Percentiles rank a stretch among this genome's conserved stretches.
Conservation (phyloP, 2,888 invertebrate species). For the Mycalesis mineus region DNA sequence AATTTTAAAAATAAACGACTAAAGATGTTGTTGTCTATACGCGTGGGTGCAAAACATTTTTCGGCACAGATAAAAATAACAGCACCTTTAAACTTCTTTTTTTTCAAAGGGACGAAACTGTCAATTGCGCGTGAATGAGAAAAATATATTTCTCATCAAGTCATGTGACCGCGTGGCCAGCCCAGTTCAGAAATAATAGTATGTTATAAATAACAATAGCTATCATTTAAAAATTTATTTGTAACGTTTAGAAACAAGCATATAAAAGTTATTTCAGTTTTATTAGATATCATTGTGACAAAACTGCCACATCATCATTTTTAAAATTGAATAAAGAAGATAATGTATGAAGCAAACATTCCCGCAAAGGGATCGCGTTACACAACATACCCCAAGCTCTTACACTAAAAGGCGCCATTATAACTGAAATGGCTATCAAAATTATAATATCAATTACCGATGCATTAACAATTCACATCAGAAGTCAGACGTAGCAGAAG, state of each 20-base stretch:
- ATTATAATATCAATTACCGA: slow-evolving; percentile 78
- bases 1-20: too few relatives aligned
- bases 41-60: too few relatives aligned
- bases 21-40: too few relatives aligned
- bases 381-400: slow-evolving; percentile 35
- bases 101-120: too few relatives aligned
- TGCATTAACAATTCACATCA: slow-evolving; percentile 78
- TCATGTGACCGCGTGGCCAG: too few relatives aligned
- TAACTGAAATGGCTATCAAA: slow-evolving; percentile 62
- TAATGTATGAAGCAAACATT: not conserved
- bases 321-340: not conserved
- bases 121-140: too few relatives aligned
- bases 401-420: slow-evolving; percentile 55
- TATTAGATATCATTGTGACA: not conserved
- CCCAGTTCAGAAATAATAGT: too few relatives aligned
- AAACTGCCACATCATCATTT: not conserved
- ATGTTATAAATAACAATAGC: too few relatives aligned
- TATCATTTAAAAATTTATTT: too few relatives aligned
- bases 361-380: slow-evolving; percentile 23
- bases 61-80: too few relatives aligned
- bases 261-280: not conserved
- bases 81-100: too few relatives aligned
- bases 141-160: too few relatives aligned
- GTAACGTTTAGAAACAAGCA: not conserved
- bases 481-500: slow-evolving; percentile 74